Conservation (phyloP, 2,113 vertebrate species). For the Columbina picui region DNA sequence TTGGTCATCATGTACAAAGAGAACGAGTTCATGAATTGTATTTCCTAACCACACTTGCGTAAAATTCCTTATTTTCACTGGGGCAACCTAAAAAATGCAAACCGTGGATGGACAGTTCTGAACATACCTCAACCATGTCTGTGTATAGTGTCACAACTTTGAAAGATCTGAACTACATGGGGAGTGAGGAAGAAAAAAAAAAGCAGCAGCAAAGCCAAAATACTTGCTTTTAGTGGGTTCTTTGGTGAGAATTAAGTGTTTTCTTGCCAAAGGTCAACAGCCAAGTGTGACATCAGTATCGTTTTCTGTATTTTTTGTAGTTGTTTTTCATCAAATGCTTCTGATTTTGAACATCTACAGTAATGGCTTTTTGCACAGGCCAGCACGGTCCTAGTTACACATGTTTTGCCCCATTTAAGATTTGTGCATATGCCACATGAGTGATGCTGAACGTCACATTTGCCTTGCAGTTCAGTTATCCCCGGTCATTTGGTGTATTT, state of each 20-base stretch:
- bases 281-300: too few species aligned
- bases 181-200: not conserved
- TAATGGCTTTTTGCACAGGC: not conserved
- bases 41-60: not conserved
- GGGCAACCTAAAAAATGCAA: not conserved
- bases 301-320: not conserved
- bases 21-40: not conserved
- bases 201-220: too few species aligned
- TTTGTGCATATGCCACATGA: too few species aligned
- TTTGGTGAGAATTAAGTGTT: not conserved
- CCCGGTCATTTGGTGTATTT: rapidly evolving
- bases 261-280: not conserved
- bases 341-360: not conserved
- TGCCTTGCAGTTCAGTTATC: not conserved
- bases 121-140: not conserved
- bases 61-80: not conserved
- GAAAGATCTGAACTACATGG: not conserved
- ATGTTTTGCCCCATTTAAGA: rapidly evolving
- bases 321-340: not conserved
- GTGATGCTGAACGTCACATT: rapidly evolving
- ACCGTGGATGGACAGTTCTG: too few species aligned
- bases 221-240: not conserved
- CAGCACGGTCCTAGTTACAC: not conserved
- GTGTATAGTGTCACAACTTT: not conserved
- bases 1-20: not conserved